phyloP scores from a whole-genome alignment of 2,797 vertebrate species.

The Amphiprion clarkii region DNA sequence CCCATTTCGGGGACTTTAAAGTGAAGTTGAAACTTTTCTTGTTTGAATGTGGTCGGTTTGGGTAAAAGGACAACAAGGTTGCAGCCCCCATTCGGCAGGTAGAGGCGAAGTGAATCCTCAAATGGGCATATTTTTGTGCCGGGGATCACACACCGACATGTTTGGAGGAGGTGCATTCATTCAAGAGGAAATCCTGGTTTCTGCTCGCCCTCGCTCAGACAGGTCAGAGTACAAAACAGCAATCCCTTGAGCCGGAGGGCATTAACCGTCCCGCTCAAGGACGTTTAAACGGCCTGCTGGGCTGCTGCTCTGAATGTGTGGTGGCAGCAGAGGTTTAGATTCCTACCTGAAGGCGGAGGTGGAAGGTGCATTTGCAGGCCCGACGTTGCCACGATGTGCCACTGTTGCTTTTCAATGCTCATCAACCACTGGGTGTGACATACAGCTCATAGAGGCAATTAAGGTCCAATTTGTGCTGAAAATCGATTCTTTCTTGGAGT shows the following conservation, averaged over 20 bases:
- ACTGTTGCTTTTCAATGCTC: not conserved
- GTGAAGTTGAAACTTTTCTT: conserved; percentile 1
- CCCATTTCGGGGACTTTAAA: conserved; percentile 4
- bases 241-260: not conserved
- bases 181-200: conserved; percentile 20
- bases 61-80: conserved; percentile 6
- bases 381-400: not conserved
- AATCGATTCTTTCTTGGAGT: not conserved
- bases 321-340: not conserved
- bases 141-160: not conserved
- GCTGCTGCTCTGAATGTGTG: not conserved
- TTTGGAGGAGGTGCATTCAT: conserved; percentile 24
- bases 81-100: conserved; percentile 4
- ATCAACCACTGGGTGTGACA: not conserved
- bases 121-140: not conserved
- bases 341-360: not conserved
- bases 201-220: not conserved
- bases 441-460: no score
- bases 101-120: conserved; percentile 1
- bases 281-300: conserved; percentile 10
- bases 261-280: conserved; percentile 17
- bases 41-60: not conserved
- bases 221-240: conserved; percentile 13
- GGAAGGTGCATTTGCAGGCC: not conserved
- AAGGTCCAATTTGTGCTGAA: not conserved